Conservation (phyloP, 1,140 invertebrate genomes). For the Anthonomus grandis region DNA sequence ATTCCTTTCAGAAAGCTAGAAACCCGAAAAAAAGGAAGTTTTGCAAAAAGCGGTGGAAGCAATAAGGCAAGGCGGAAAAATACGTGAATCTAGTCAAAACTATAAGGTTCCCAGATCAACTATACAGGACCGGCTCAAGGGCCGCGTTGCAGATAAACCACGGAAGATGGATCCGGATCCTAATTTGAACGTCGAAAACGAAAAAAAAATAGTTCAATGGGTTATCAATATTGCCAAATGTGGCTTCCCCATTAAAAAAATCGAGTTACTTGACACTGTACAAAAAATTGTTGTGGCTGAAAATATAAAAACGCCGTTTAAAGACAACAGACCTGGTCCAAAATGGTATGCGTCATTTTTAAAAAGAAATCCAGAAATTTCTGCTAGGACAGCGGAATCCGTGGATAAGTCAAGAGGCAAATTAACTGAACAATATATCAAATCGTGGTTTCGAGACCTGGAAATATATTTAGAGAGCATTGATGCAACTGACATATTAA, state of each 20-base stretch:
- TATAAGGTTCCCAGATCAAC: slow-evolving; percentile 9
- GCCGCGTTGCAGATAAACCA: neutral
- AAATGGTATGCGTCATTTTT: slow-evolving; percentile 6
- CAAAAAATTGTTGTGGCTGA: slow-evolving; percentile 5
- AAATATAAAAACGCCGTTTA: slow-evolving; percentile 4
- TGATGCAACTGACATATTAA: neutral
- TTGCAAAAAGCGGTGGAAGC: neutral
- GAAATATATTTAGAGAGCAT: neutral
- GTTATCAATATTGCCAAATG: neutral
- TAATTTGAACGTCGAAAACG: neutral
- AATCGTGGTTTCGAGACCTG: neutral
- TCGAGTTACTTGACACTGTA: neutral
- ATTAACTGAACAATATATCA: neutral
- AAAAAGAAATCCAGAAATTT: slow-evolving; percentile 2
- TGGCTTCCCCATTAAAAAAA: slow-evolving; percentile 7
- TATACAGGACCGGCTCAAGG: slow-evolving; percentile 9
- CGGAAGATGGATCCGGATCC: neutral
- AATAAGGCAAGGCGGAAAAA: slow-evolving; percentile 5
- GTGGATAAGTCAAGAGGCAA: slow-evolving; percentile 2
- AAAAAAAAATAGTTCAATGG: slow-evolving; percentile 4
- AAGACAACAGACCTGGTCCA: neutral
- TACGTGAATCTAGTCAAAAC: neutral
- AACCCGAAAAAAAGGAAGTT: slow-evolving; percentile 7
- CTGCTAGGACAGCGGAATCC: slow-evolving; percentile 4
- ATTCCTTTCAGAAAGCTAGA: too few relatives aligned